A percentile compares a stretch with the other conserved stretches of the same genome.
Conservation (phyloP, 2,888 invertebrate genomes). For the Cephonodes hylas region DNA sequence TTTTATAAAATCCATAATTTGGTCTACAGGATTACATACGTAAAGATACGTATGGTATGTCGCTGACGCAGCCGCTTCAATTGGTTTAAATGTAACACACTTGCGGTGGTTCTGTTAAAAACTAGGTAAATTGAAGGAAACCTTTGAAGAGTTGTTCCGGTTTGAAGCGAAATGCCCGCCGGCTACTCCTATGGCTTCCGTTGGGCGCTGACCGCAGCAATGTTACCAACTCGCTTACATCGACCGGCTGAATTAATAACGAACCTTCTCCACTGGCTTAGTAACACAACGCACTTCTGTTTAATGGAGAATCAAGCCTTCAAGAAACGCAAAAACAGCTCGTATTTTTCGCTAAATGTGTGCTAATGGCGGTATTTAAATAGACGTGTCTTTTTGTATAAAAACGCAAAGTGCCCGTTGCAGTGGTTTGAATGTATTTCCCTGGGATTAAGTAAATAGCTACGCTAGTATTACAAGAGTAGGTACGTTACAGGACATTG, state of each 20-base stretch:
- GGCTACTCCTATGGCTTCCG: conserved; percentile 61
- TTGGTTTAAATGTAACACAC: background rate
- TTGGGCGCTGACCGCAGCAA: conserved; percentile 48
- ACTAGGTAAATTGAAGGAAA: conserved; percentile 72
- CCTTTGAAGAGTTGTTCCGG: conserved; percentile 71
- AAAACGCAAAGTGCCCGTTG: background rate
- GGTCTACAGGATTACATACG: conserved; percentile 18
- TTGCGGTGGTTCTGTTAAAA: conserved; percentile 37
- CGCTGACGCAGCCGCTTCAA: background rate
- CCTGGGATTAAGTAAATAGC: background rate
- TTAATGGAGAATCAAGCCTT: background rate
- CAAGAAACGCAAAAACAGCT: background rate
- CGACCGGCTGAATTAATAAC: conserved; percentile 10
- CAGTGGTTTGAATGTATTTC: background rate
- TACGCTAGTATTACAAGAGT: background rate
- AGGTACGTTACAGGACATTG: too few relatives aligned
- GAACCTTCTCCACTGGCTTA: background rate
- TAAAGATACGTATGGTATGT: background rate
- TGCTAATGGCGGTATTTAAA: background rate
- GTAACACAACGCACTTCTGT: background rate
- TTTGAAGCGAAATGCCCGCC: conserved; percentile 57
- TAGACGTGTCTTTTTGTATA: background rate
- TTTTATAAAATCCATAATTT: conserved; percentile 24
- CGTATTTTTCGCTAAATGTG: background rate
- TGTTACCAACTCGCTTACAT: conserved; percentile 24